phyloP scores from a whole-genome alignment of 2,113 vertebrate species.

The Equus quagga region DNA sequence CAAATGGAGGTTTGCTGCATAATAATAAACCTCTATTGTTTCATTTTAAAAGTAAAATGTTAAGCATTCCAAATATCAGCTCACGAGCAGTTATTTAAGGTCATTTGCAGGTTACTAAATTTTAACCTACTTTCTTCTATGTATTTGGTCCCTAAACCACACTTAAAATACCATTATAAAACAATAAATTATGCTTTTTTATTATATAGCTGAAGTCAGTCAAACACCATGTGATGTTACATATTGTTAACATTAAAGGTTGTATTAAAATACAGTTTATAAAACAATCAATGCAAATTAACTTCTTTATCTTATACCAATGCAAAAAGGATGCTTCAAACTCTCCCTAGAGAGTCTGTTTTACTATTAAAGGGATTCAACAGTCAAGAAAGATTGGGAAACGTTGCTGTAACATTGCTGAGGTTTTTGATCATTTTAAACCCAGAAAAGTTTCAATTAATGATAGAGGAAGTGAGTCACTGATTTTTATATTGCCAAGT shows the following conservation, averaged over 20 bases:
- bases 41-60: constrained; percentile 63
- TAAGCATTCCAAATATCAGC: constrained; percentile 58
- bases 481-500: constrained; percentile 69
- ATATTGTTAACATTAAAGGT: constrained; percentile 46
- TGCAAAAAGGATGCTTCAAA: constrained; percentile 47
- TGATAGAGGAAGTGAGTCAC: constrained; percentile 62
- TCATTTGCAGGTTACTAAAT: background rate
- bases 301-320: constrained; percentile 53
- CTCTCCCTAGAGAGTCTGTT: constrained; percentile 34
- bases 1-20: background rate
- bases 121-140: constrained; percentile 42
- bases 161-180: constrained; percentile 36
- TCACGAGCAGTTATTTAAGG: constrained; percentile 41
- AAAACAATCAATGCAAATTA: constrained; percentile 46
- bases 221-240: background rate
- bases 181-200: constrained; percentile 55
- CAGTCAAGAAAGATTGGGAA: constrained; percentile 57
- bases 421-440: constrained; percentile 79
- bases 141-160: background rate
- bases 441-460: constrained; percentile 81
- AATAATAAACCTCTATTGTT: background rate
- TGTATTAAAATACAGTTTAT: constrained; percentile 61
- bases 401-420: constrained; percentile 36
- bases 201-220: constrained; percentile 51
- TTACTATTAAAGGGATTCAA: constrained; percentile 61